Evolutionary conservation across 2,113 vertebrate genomes (phyloP).

Genomic region (Oryzias melastigma): DNA sequence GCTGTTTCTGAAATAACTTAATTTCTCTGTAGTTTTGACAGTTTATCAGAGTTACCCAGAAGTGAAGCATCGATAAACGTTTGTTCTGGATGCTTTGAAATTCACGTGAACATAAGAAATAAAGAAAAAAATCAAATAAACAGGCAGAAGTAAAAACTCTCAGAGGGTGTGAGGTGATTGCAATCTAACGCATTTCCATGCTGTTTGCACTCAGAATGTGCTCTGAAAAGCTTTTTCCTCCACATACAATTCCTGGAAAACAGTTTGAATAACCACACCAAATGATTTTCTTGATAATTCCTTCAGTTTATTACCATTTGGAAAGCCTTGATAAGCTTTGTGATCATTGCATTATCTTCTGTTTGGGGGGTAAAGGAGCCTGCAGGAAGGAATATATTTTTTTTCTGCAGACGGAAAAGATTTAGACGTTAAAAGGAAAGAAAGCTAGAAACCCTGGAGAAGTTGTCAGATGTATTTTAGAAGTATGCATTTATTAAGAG

Average conservation of each 20-base stretch:
- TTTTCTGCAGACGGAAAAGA: too few relatives aligned
- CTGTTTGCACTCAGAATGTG: background rate
- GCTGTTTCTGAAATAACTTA: too few relatives aligned
- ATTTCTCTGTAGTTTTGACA: too few relatives aligned
- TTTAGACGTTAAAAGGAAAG: too few relatives aligned
- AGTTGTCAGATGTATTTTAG: too few relatives aligned
- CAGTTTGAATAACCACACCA: background rate
- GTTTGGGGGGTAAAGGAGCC: background rate
- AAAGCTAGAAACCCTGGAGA: background rate
- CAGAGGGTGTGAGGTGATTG: background rate
- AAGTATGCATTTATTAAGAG: too few relatives aligned
- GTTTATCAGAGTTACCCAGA: too few relatives aligned
- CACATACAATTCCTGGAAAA: constrained; percentile 2
- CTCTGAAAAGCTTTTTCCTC: background rate
- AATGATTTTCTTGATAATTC: background rate
- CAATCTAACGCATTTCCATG: background rate
- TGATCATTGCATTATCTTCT: background rate
- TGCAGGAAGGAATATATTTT: background rate
- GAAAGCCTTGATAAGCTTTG: background rate
- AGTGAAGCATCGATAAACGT: too few relatives aligned
- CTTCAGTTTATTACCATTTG: background rate
- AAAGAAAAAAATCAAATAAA: background rate
- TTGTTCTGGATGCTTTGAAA: too few relatives aligned
- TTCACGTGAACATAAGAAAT: too few relatives aligned
- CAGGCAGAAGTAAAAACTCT: background rate